phyloP scores from a whole-genome alignment of 2,797 vertebrate genomes.

The Poliocrania exsul region DNA sequence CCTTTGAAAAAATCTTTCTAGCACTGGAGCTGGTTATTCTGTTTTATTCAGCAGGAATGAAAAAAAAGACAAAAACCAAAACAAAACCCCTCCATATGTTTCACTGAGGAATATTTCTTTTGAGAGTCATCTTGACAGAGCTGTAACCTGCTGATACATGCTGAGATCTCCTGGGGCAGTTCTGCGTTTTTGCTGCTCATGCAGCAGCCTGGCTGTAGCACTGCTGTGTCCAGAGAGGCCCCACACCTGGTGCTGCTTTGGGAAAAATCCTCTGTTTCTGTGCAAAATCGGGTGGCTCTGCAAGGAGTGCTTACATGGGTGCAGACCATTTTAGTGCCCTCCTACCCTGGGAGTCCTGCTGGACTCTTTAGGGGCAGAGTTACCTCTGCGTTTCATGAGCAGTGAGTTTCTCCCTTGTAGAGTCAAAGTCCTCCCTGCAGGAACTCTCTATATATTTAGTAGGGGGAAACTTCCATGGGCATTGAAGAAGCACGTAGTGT shows the following conservation, averaged over 20 bases:
- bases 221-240: background rate
- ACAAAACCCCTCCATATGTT: background rate
- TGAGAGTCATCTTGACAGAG: background rate
- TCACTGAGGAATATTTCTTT: background rate
- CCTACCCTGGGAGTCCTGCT: background rate
- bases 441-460: background rate
- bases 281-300: background rate
- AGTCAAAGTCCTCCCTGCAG: background rate
- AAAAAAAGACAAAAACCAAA: rapidly evolving
- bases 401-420: background rate
- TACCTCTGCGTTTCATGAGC: background rate
- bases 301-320: background rate
- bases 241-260: background rate
- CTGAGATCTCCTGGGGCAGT: background rate
- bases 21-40: background rate
- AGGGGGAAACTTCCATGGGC: background rate
- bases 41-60: background rate
- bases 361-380: background rate
- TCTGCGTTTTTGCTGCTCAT: background rate
- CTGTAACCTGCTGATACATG: background rate
- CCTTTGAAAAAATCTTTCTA: background rate
- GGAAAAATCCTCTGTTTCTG: background rate
- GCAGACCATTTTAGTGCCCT: background rate
- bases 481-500: background rate
- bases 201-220: background rate